Conservation (phyloP, 2,888 invertebrate genomes). For the Blera fallax region DNA sequence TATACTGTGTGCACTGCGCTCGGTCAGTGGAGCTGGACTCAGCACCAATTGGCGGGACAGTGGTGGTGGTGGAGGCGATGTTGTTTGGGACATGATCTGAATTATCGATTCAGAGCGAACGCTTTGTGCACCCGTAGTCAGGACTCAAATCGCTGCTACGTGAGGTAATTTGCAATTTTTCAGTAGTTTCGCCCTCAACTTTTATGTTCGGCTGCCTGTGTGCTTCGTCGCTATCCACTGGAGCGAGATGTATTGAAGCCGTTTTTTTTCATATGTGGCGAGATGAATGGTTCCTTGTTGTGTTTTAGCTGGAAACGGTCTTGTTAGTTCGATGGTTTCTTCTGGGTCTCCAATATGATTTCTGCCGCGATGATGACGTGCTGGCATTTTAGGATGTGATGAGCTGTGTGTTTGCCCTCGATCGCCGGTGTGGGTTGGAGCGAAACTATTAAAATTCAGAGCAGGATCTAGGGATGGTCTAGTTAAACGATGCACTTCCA, state of each 20-base stretch:
- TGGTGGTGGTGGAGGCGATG: constrained; percentile 63
- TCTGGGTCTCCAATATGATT: constrained; percentile 34
- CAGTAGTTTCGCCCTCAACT: constrained; percentile 73
- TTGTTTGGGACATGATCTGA: constrained; percentile 73
- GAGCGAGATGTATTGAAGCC: constrained; percentile 40
- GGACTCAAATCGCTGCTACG: constrained; percentile 72
- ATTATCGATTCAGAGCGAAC: constrained; percentile 63
- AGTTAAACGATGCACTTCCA: constrained; percentile 70
- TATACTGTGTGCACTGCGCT: constrained; percentile 39
- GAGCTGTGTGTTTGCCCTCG: not conserved
- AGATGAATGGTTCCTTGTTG: constrained; percentile 67
- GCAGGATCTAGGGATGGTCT: constrained; percentile 68
- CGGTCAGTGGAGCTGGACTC: constrained; percentile 49
- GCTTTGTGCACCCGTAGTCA: constrained; percentile 65
- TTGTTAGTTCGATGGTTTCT: constrained; percentile 37
- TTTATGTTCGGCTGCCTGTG: constrained; percentile 18
- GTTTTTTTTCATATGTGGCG: constrained; percentile 31
- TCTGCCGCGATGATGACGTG: constrained; percentile 62
- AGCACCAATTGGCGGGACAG: constrained; percentile 44
- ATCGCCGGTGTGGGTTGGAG: constrained; percentile 12
- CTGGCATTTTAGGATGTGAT: constrained; percentile 55
- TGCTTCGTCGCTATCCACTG: not conserved
- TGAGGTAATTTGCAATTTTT: constrained; percentile 73
- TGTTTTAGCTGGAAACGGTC: constrained; percentile 56
- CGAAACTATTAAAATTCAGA: constrained; percentile 59